Conservation (phyloP, 2,888 invertebrate species). For the Callyntrura sp. region DNA sequence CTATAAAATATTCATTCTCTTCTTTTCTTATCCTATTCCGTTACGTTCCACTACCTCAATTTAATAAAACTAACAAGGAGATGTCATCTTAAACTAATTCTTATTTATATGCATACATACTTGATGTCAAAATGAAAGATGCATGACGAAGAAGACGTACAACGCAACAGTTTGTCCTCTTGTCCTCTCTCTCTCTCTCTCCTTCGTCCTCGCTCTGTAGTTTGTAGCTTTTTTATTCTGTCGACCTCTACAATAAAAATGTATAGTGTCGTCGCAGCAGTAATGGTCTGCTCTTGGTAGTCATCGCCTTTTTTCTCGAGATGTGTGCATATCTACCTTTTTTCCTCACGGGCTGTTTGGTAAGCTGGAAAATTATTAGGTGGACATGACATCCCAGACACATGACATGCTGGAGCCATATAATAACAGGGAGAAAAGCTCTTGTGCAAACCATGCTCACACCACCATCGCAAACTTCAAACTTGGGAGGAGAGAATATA, state of each 20-base stretch:
- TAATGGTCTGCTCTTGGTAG: not conserved
- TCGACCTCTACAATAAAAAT: not conserved
- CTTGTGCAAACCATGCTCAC: constrained; percentile 42
- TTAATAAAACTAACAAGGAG: not conserved
- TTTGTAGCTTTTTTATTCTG: not conserved
- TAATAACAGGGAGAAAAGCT: constrained; percentile 34
- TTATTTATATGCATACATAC: constrained; percentile 41
- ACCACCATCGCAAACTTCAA: constrained; percentile 11
- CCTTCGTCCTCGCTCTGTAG: not conserved
- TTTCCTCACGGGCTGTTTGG: constrained; percentile 40
- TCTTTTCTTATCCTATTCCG: not conserved
- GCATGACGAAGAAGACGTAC: constrained; percentile 37
- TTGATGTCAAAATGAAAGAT: constrained; percentile 61
- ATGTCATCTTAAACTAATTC: not conserved
- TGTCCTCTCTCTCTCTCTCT: not conserved
- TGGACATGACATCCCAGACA: constrained; percentile 61
- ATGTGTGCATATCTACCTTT: constrained; percentile 1
- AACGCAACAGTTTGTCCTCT: constrained; percentile 56
- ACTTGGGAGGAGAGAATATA: not conserved
- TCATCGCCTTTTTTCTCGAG: constrained; percentile 16
- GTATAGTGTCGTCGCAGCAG: not conserved
- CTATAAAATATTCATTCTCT: constrained; percentile 60
- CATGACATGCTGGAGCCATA: constrained; percentile 64
- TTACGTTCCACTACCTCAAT: not conserved
- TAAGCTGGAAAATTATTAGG: constrained; percentile 60